phyloP scores from a whole-genome alignment of 2,888 invertebrate species.

The Nesidiocoris tenuis region DNA sequence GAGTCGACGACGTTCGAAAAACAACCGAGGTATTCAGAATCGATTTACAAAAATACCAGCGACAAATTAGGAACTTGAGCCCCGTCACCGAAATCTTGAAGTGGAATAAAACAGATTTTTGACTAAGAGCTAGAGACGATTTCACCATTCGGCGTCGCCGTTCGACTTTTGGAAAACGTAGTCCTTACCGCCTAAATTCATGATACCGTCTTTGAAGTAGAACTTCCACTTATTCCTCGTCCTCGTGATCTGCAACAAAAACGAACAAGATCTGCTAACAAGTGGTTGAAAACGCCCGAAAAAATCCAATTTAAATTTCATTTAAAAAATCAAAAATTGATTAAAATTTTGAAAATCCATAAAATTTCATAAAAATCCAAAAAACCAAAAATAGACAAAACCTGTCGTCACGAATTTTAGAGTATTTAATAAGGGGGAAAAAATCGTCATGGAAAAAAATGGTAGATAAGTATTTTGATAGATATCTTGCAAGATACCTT shows the following conservation, averaged over 20 bases:
- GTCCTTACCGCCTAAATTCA: constrained; percentile 97
- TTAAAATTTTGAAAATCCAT: too few species aligned
- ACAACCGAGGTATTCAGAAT: constrained; percentile 8
- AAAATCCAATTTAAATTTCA: too few species aligned
- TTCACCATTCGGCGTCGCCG: constrained; percentile 97
- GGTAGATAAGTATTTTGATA: too few species aligned
- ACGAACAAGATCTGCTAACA: constrained; percentile 43
- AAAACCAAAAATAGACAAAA: too few species aligned
- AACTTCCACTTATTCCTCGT: constrained; percentile 99
- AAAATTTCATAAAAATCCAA: too few species aligned
- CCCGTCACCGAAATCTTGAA: constrained; percentile 45
- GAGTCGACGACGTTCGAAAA: too few species aligned
- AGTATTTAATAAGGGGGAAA: too few species aligned
- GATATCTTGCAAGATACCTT: constrained; percentile 79
- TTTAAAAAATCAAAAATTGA: too few species aligned
- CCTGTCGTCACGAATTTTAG: too few species aligned
- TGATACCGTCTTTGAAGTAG: constrained; percentile 98
- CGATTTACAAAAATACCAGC: constrained; percentile 32
- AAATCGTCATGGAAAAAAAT: too few species aligned
- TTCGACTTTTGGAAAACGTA: constrained; percentile 98
- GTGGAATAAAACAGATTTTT: neutral
- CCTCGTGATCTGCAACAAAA: constrained; percentile 77
- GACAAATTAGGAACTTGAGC: constrained; percentile 45
- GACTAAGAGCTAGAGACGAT: constrained; percentile 9
- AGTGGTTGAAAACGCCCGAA: too few species aligned